Evolutionary conservation across 2,888 invertebrate species (phyloP), one percentile per base, ranked within the genome.

Genomic region (Doris montereyensis): DNA sequence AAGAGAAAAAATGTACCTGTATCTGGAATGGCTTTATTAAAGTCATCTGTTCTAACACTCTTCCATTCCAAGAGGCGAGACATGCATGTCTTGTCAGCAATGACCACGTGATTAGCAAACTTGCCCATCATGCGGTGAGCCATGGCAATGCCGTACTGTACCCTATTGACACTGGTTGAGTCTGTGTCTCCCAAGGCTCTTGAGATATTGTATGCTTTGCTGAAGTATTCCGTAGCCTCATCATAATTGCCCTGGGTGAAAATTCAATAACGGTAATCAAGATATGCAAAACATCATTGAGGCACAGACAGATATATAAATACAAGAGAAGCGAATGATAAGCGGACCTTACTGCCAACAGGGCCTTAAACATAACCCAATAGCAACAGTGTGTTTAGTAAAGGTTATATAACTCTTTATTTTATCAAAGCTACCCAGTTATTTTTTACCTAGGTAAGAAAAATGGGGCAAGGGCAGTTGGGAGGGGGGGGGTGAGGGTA

Each of bases 201-300:
- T 3, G 90, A 87, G 30, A 91, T 86, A 83, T 90, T 90, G 86
- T 91, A 91, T 3, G 91, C 89, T 81, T 90, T 90, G 85, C 87
- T 89, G 87, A 91, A 91, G 84, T 90, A 89, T 71, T 90, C 89
- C 8, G 88, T 87, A 0, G 91, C 91, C 80, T 90, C 89, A 28
- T 88, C 87, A 85, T 91, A 91, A 24, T 87, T 84, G n/a, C 91
- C 90, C 90, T 91, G n/a, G n/a, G n/a, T n/a, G n/a, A n/a, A n/a
- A n/a, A n/a, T n/a, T n/a, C n/a, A n/a, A n/a, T n/a, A n/a, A n/a
- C n/a, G n/a, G n/a, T n/a, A n/a, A n/a, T n/a, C n/a, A n/a, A n/a
- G n/a, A n/a, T n/a, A n/a, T n/a, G n/a, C n/a, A n/a, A n/a, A n/a
- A n/a, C n/a, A n/a, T n/a, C n/a, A n/a, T n/a, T n/a, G n/a, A n/a